These are phyloP conservation scores for Apostichopus parvimensis DNA, from an alignment of 35 echinoderm and acorn worm species.

Conservation along the genomic window DNA sequence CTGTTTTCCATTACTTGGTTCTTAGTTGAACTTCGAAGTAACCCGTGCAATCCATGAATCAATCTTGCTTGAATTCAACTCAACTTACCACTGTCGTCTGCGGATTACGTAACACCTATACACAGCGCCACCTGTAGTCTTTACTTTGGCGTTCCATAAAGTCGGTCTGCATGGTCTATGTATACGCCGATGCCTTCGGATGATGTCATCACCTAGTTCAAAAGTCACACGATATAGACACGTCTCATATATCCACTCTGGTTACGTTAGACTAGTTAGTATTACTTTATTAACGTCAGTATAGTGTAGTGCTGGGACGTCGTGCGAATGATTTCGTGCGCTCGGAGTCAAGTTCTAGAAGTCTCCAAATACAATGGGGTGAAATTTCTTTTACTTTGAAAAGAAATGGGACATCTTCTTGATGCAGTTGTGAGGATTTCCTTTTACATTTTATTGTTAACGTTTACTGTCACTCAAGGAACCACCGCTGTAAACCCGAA, in stretches of 20 bases:
- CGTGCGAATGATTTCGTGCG: background rate
- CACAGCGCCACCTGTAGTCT: too few species aligned
- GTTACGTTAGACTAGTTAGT: background rate
- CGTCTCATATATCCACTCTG: background rate
- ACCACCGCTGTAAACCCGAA: background rate
- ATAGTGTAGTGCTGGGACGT: background rate
- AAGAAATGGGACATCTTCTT: slow-evolving; percentile 1
- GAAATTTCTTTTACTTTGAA: background rate
- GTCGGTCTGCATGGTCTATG: too few species aligned
- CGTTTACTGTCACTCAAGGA: background rate
- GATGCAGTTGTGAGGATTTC: background rate
- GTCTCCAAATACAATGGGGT: background rate
- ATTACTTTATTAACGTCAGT: background rate
- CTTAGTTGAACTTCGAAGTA: too few species aligned
- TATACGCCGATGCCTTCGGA: background rate
- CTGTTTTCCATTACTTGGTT: too few species aligned
- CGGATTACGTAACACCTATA: too few species aligned
- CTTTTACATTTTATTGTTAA: background rate
- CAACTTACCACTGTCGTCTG: too few species aligned
- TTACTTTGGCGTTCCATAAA: too few species aligned
- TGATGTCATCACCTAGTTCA: background rate
- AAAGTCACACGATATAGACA: background rate
- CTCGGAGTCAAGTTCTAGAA: background rate
- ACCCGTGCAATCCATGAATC: too few species aligned
- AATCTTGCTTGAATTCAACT: too few species aligned